phyloP scores from a whole-genome alignment of 53 echinoderm and acorn worm genomes.

The Holothuria scabra region DNA sequence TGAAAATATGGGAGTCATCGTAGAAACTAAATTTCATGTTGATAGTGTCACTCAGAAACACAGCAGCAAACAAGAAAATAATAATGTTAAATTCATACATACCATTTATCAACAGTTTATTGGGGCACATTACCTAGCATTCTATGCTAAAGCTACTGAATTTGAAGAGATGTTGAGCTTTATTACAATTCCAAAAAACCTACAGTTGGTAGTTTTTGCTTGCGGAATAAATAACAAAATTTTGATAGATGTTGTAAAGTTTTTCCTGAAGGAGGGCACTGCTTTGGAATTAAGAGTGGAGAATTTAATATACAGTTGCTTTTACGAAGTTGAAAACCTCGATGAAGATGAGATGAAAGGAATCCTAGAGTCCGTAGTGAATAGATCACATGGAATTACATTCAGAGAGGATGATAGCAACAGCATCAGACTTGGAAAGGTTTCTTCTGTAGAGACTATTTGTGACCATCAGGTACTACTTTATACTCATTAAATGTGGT shows the following conservation, averaged over 20 bases:
- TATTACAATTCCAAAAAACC: background rate
- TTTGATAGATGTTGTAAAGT: background rate
- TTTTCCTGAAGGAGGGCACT: background rate
- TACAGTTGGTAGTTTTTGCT: background rate
- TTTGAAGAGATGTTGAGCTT: background rate
- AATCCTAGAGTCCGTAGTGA: background rate
- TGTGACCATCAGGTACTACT: background rate
- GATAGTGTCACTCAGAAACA: background rate
- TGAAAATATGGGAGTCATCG: constrained; percentile 25
- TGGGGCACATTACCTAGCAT: constrained; percentile 13
- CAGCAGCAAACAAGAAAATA: background rate
- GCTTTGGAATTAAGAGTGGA: background rate
- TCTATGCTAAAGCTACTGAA: background rate
- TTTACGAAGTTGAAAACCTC: constrained; percentile 18
- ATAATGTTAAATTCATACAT: constrained; percentile 28
- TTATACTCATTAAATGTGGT: background rate
- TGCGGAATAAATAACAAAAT: background rate
- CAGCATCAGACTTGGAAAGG: background rate
- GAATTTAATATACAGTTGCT: background rate
- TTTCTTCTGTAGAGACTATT: background rate
- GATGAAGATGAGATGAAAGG: background rate
- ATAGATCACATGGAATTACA: background rate
- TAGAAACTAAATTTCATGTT: constrained; percentile 36
- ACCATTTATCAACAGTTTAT: constrained; percentile 29
- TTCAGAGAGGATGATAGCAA: background rate